Percentiles rank a stretch among this genome's conserved stretches.
Conservation (phyloP, 2,113 vertebrate genomes). For the Todiramphus chloris region DNA sequence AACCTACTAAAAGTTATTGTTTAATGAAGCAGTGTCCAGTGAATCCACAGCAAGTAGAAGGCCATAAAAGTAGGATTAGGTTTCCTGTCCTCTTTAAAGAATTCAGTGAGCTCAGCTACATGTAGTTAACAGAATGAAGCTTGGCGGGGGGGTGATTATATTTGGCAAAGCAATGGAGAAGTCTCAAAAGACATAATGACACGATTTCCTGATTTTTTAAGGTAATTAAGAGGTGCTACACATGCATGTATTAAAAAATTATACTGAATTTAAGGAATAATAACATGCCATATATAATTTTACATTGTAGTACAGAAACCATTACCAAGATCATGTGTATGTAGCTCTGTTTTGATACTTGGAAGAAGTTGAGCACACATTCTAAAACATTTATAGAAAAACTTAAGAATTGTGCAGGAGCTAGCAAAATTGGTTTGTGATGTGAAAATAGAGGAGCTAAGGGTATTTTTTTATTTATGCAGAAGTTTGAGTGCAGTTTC, state of each 20-base stretch:
- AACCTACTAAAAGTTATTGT: background rate
- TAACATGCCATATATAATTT: background rate
- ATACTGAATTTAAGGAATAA: background rate
- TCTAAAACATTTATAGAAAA: background rate
- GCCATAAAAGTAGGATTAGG: background rate
- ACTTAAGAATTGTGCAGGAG: background rate
- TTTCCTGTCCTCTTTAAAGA: background rate
- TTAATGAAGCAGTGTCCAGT: background rate
- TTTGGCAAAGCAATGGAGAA: background rate
- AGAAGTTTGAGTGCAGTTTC: background rate
- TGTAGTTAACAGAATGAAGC: background rate
- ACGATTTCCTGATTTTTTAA: background rate
- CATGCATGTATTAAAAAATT: background rate
- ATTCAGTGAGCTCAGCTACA: background rate
- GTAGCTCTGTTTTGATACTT: background rate
- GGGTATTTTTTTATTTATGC: background rate
- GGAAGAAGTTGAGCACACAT: background rate
- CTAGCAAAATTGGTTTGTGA: background rate
- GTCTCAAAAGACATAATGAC: background rate
- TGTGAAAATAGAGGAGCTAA: background rate
- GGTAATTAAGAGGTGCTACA: background rate
- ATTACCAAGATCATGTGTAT: background rate
- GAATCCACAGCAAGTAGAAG: background rate
- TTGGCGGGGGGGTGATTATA: fast-evolving
- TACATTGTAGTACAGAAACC: background rate